Evolutionary conservation across 2,797 vertebrate species (phyloP).

Genomic region (Gobionotothen gibberifrons): DNA sequence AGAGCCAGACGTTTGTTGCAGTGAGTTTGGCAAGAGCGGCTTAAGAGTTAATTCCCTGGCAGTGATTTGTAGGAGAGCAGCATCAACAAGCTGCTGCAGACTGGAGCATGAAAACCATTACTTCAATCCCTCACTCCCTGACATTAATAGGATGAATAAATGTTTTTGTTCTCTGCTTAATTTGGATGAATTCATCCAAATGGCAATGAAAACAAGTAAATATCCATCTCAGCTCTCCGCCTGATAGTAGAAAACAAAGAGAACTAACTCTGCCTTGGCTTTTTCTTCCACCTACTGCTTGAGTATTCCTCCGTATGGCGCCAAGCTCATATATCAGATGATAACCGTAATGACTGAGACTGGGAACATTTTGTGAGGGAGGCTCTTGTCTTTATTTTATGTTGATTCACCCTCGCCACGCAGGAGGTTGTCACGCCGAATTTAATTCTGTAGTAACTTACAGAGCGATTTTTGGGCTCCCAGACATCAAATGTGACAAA

Average conservation of each 20-base stretch:
- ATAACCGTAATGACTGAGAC: constrained; percentile 65
- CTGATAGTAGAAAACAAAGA: constrained; percentile 66
- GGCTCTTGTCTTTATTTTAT: constrained; percentile 61
- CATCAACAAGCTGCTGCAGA: constrained; percentile 76
- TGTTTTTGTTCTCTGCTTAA: constrained; percentile 80
- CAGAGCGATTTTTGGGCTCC: constrained; percentile 48
- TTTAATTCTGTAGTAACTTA: constrained; percentile 59
- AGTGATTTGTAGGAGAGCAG: constrained; percentile 76
- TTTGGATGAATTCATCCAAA: constrained; percentile 82
- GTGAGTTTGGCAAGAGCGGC: constrained; percentile 61
- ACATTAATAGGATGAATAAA: constrained; percentile 84
- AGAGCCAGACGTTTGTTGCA: constrained; percentile 66
- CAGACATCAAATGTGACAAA: constrained; percentile 48
- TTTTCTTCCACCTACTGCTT: constrained; percentile 60
- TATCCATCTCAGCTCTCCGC: constrained; percentile 67
- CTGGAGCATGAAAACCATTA: constrained; percentile 78
- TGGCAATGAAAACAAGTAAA: constrained; percentile 78
- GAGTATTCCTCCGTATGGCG: constrained; percentile 50
- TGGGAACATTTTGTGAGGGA: constrained; percentile 52
- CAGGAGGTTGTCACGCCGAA: constrained; percentile 58
- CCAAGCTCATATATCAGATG: constrained; percentile 63
- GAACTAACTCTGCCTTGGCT: constrained; percentile 57
- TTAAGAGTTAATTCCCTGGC: constrained; percentile 81
- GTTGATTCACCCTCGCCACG: constrained; percentile 51
- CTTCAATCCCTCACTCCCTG: constrained; percentile 78